These are phyloP conservation scores for Ligdia adustata DNA, from an alignment of 2,888 invertebrate genomes.

Conservation along the genomic window DNA sequence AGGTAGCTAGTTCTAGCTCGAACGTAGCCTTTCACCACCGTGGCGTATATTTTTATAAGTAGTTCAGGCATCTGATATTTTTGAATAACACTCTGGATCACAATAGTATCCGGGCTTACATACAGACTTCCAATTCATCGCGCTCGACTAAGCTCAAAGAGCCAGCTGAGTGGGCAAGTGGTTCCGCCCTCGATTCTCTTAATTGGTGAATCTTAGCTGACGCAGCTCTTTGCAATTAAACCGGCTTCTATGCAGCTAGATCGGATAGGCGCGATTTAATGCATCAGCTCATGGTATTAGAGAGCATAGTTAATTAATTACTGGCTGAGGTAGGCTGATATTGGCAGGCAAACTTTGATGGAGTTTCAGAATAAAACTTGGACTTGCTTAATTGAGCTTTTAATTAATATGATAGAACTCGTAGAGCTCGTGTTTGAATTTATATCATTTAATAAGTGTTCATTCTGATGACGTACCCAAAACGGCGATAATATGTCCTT, in stretches of 20 bases:
- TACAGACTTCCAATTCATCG: constrained; percentile 22
- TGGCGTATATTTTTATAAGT: no score
- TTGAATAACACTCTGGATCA: no score
- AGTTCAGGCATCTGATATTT: no score
- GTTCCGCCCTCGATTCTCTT: constrained; percentile 74
- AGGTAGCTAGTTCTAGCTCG: no score
- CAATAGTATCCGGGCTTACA: constrained; percentile 10
- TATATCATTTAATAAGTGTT: no score
- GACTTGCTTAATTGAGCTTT: not conserved
- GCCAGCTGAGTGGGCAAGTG: constrained; percentile 65
- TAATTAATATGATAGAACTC: constrained; percentile 3
- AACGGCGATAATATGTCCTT: no score
- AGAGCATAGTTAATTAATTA: constrained; percentile 47
- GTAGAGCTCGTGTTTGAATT: no score
- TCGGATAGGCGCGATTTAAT: constrained; percentile 60
- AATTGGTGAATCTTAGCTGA: constrained; percentile 82
- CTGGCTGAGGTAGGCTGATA: constrained; percentile 21
- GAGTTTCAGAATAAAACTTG: constrained; percentile 12
- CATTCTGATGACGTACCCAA: no score
- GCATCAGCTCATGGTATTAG: constrained; percentile 45
- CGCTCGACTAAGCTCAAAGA: constrained; percentile 41
- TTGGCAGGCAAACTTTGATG: constrained; percentile 7
- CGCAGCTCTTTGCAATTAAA: constrained; percentile 76
- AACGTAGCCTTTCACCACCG: no score
- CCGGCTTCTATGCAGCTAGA: constrained; percentile 58